Evolutionary conservation across 2,888 invertebrate species (phyloP).

Genomic region (Trissolcus japonicus): DNA sequence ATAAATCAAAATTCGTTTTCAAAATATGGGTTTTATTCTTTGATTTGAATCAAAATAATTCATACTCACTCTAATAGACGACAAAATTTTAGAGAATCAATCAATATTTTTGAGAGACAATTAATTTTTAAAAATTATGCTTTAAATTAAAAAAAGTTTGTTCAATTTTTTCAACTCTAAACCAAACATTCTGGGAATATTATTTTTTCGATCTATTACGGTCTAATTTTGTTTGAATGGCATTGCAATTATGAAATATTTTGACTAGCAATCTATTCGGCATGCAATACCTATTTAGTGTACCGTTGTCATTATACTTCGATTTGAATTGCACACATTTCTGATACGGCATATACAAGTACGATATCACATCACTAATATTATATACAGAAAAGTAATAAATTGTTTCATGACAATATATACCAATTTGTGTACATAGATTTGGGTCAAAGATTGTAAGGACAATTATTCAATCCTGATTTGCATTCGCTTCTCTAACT

Average conservation of each 20-base stretch:
- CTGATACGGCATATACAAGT: neutral
- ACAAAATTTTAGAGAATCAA: too few relatives aligned
- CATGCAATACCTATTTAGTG: neutral
- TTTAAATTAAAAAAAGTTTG: too few relatives aligned
- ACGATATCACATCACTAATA: slow-evolving; percentile 12
- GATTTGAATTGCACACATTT: slow-evolving; percentile 12
- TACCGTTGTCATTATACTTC: neutral
- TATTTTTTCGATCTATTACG: too few relatives aligned
- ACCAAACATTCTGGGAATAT: too few relatives aligned
- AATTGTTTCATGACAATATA: slow-evolving; percentile 33
- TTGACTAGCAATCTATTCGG: neutral
- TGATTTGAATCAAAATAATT: too few relatives aligned
- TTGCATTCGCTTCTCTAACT: slow-evolving; percentile 34
- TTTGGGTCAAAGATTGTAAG: slow-evolving; percentile 48
- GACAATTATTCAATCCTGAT: slow-evolving; percentile 48
- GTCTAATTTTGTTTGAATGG: too few relatives aligned
- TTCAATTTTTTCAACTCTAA: too few relatives aligned
- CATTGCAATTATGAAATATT: neutral
- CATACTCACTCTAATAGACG: too few relatives aligned
- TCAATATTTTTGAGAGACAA: too few relatives aligned
- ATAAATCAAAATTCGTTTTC: too few relatives aligned
- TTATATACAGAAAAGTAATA: slow-evolving; percentile 25
- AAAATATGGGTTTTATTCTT: too few relatives aligned
- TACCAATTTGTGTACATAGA: slow-evolving; percentile 34
- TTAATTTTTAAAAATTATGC: too few relatives aligned